Evolutionary conservation across 2,797 vertebrate species (phyloP).

Genomic region (Oophaga sylvatica): DNA sequence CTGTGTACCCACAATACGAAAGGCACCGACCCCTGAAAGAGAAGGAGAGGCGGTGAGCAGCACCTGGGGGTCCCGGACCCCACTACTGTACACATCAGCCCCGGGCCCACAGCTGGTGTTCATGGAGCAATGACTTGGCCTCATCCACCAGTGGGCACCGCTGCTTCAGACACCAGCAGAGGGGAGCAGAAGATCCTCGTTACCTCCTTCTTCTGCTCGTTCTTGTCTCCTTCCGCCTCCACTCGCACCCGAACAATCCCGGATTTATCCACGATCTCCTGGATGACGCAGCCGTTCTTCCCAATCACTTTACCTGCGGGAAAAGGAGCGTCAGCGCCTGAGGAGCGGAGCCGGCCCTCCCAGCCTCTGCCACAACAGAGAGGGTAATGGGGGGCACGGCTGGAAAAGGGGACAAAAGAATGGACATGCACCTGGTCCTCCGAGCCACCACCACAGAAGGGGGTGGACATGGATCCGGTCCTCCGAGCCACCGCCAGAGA

Average conservation of each 20-base stretch:
- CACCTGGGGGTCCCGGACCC: neutral
- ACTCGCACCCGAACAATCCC: constrained; percentile 91
- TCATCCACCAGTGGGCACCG: neutral
- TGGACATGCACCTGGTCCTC: too few relatives aligned
- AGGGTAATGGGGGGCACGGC: too few relatives aligned
- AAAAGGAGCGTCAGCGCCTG: neutral
- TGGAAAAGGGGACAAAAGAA: too few relatives aligned
- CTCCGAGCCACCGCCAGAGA: too few relatives aligned
- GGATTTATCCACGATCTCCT: constrained; percentile 94
- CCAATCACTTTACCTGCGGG: constrained; percentile 89
- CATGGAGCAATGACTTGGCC: too few relatives aligned
- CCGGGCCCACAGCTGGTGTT: too few relatives aligned
- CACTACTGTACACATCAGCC: too few relatives aligned
- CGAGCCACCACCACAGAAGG: too few relatives aligned
- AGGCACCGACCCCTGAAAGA: constrained; percentile 86
- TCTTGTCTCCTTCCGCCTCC: constrained; percentile 93
- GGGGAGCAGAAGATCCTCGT: constrained; percentile 30
- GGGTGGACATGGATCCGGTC: too few relatives aligned
- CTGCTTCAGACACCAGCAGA: too few relatives aligned
- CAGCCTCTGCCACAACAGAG: too few relatives aligned
- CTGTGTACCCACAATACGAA: constrained; percentile 93
- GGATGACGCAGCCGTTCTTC: constrained; percentile 92
- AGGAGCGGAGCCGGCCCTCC: too few relatives aligned
- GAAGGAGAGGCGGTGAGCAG: neutral
- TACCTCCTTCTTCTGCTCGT: constrained; percentile 88